Evolutionary conservation across 2,888 invertebrate genomes (phyloP).

Genomic region (Ceriagrion tenellum): DNA sequence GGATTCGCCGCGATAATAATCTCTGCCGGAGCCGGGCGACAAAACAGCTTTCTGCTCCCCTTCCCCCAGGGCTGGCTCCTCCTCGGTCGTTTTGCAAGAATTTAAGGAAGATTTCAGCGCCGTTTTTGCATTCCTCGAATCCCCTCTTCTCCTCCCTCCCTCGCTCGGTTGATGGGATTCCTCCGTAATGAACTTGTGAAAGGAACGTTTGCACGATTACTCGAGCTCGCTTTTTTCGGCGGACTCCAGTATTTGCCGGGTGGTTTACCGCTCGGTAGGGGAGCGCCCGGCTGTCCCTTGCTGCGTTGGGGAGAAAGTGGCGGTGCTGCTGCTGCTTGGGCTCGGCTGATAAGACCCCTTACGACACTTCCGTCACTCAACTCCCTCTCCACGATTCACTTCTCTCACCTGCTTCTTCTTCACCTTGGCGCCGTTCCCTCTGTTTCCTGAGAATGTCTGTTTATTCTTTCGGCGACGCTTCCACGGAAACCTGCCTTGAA

Average conservation of each 20-base stretch:
- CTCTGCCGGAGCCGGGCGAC: neutral
- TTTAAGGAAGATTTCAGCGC: neutral
- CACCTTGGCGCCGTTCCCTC: neutral
- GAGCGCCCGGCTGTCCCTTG: neutral
- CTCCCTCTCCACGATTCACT: neutral
- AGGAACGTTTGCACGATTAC: neutral
- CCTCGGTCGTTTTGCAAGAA: neutral
- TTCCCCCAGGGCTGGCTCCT: neutral
- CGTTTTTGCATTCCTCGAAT: neutral
- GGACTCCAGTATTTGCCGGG: neutral
- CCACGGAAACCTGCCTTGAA: neutral
- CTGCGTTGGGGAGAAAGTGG: neutral
- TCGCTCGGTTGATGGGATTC: neutral
- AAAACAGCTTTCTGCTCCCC: neutral
- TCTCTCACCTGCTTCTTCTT: neutral
- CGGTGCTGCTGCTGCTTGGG: no score
- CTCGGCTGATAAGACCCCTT: neutral
- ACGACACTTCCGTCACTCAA: neutral
- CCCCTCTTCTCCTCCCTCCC: neutral
- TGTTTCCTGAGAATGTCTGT: neutral
- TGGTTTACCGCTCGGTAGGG: neutral
- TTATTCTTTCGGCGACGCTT: neutral
- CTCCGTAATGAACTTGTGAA: conserved; percentile 14
- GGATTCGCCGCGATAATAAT: neutral
- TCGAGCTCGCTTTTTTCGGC: neutral